Base-by-base conservation (phyloP, 2,888 invertebrate species). In the Ophion slaviceki region DNA sequence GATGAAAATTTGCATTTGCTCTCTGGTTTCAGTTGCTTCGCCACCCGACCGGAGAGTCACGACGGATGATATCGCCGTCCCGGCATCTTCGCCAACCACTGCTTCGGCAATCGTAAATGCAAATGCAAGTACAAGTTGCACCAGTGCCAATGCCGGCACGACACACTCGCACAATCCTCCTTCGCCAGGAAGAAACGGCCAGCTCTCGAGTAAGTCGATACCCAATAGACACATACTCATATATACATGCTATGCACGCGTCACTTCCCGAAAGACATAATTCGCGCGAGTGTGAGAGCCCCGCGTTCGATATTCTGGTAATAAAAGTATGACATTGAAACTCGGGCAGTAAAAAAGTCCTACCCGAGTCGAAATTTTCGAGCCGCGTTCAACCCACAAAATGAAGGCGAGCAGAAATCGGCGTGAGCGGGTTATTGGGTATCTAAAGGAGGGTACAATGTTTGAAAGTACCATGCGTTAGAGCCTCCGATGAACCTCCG, bases 21-120 rank as follows among this genome's bases (percentile, higher is more conserved):
- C 61, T 81, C 88, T 85, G 93, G 93, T 96, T 96, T 82, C 96
- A 97, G 97, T 97, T 95, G 97, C 97, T 94, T 97, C 97, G 94
- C 97, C 97, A 89, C 97, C 97, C 90, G 97, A 97, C 94, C 95
- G 95, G 93, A 94, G 95, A 93, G 95, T 93, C 92, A 93, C 95
- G 89, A 95, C 95, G 92, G 96, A 96, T 93, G 96, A 96, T 92
- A 94, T 94, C 84, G 93, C 91, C 86, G 92, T 93, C 89, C 90
- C 91, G 90, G 94, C 94, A 86, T 94, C 94, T 80, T 95, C 95
- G 75, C 77, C 86, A 66, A 77, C 80, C 62, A 86, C 86, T 75
- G 77, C 86, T 68, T 82, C 86, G 91, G 86, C 91, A 85, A 88
- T 90, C 77, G 87, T 89, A 59, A 89, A 88, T 85, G 84, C 94